These are phyloP conservation scores for Cuculus canorus DNA, from an alignment of 2,797 vertebrate genomes.

Conservation along the genomic window DNA sequence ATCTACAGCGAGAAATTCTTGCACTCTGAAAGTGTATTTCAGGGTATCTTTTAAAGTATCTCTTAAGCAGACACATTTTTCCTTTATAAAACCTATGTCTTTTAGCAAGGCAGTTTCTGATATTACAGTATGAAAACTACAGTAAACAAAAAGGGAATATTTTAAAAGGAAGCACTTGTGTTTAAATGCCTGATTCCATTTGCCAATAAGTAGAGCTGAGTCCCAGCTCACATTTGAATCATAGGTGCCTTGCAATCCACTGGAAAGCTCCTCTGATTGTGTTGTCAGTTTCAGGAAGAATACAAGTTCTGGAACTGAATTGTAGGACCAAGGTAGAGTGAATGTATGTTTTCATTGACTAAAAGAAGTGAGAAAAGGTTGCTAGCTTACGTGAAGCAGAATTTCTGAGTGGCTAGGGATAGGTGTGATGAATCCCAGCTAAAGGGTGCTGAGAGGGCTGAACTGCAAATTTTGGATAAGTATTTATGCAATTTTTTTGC, in stretches of 20 bases:
- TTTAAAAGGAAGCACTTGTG: not conserved
- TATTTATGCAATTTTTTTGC: not conserved
- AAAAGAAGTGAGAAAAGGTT: not conserved
- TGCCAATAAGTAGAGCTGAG: not conserved
- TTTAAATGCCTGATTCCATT: not conserved
- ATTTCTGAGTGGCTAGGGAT: not conserved
- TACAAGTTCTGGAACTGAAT: not conserved
- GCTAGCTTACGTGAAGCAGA: not conserved
- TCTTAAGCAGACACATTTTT: not conserved
- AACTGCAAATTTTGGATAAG: not conserved
- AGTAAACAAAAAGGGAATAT: not conserved
- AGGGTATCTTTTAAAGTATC: not conserved
- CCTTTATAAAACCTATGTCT: not conserved
- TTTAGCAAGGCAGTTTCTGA: not conserved
- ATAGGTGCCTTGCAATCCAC: fast-evolving
- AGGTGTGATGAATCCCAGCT: not conserved
- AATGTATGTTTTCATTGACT: not conserved
- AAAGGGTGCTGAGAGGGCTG: not conserved
- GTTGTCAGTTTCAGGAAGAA: not conserved
- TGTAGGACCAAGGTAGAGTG: not conserved
- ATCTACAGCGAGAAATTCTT: not conserved
- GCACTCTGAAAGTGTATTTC: not conserved
- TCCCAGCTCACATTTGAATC: not conserved
- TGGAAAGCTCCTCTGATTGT: not conserved
- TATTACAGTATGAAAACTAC: not conserved